A percentile compares a stretch with the other conserved stretches of the same genome.
These are phyloP conservation scores for Anastrepha ludens DNA, from an alignment of 1,140 invertebrate genomes.

Conservation along the genomic window DNA sequence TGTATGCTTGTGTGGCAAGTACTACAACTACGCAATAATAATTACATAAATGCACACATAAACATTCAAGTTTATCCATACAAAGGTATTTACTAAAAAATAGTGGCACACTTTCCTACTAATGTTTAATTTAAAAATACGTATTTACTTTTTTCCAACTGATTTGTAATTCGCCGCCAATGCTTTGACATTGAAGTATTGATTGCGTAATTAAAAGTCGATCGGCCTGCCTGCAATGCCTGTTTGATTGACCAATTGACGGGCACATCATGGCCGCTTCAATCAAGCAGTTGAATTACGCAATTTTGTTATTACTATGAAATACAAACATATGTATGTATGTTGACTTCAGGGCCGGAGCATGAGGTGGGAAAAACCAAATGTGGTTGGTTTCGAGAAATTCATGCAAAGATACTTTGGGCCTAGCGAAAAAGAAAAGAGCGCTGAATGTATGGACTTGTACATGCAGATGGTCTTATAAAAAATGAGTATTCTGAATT, in stretches of 20 bases:
- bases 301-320: neutral
- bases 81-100: neutral
- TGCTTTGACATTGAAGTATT: constrained; percentile 42
- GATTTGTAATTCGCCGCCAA: neutral
- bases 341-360: no score
- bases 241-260: constrained; percentile 44
- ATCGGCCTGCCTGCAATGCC: neutral
- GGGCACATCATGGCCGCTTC: constrained; percentile 23
- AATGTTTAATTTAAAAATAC: constrained; percentile 9
- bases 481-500: no score
- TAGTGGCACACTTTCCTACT: no score
- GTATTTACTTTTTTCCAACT: neutral
- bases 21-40: no score
- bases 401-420: no score
- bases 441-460: no score
- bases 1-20: no score
- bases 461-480: no score
- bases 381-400: no score
- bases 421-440: no score
- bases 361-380: no score
- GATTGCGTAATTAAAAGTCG: constrained; percentile 9
- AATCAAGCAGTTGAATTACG: neutral
- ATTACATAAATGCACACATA: neutral
- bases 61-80: neutral
- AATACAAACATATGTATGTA: neutral